These are phyloP conservation scores for Cryptocephalus moraei DNA, from an alignment of 2,888 invertebrate species.

Conservation along the genomic window DNA sequence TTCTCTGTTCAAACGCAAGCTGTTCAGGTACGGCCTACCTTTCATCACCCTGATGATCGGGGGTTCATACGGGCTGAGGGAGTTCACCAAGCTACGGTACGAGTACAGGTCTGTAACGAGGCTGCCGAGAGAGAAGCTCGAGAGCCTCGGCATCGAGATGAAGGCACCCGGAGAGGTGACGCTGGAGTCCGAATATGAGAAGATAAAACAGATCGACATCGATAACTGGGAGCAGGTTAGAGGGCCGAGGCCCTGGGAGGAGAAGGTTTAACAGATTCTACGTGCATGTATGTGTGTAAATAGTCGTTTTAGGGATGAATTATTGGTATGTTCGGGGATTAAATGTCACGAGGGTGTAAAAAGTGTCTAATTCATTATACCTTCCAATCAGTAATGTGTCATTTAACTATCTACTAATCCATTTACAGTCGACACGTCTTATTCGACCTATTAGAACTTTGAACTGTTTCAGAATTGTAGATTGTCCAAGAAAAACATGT, in stretches of 20 bases:
- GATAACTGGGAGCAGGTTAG: conserved; percentile 79
- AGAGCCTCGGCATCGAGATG: conserved; percentile 55
- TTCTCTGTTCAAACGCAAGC: conserved; percentile 27
- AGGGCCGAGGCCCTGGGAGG: conserved; percentile 82
- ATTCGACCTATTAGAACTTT: no score
- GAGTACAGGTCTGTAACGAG: conserved; percentile 46
- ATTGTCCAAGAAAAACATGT: no score
- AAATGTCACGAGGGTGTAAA: no score
- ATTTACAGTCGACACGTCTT: no score
- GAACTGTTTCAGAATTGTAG: no score
- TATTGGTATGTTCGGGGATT: no score
- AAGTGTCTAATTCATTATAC: no score
- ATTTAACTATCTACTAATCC: no score
- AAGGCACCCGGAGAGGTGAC: conserved; percentile 59
- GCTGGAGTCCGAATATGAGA: conserved; percentile 64
- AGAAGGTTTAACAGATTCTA: conserved; percentile 19
- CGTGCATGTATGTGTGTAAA: no score
- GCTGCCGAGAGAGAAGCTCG: conserved; percentile 52
- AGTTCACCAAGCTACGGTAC: conserved; percentile 67
- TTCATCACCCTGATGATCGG: conserved; percentile 63
- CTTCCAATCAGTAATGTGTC: no score
- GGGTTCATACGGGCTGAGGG: conserved; percentile 65
- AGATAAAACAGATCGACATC: conserved; percentile 60
- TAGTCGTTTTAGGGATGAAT: no score
- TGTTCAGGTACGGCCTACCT: conserved; percentile 56